phyloP scores from a whole-genome alignment of 2,113 vertebrate species.

The Entomyzon cyanotis region DNA sequence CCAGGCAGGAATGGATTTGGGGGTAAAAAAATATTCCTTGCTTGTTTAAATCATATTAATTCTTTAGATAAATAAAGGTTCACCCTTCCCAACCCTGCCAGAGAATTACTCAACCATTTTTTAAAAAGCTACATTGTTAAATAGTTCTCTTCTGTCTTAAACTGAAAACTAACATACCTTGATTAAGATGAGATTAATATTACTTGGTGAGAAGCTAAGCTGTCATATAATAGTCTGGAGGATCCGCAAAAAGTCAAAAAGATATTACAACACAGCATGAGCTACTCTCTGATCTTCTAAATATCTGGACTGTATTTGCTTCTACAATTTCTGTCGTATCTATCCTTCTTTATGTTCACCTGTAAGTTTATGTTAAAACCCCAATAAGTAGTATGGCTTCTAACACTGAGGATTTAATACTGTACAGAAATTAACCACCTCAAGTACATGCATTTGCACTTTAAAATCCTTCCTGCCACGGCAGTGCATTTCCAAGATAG shows the following conservation, averaged over 20 bases:
- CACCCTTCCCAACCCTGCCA: neutral
- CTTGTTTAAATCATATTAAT: constrained; percentile 43
- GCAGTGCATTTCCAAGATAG: neutral
- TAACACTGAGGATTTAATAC: constrained; percentile 46
- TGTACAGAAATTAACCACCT: constrained; percentile 51
- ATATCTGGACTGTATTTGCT: constrained; percentile 63
- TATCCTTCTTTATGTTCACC: constrained; percentile 63
- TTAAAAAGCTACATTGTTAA: constrained; percentile 28
- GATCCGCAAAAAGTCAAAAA: constrained; percentile 36
- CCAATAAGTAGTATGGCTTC: constrained; percentile 35
- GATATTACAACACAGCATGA: constrained; percentile 62
- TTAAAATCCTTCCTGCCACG: constrained; percentile 29
- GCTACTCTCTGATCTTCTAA: constrained; percentile 69
- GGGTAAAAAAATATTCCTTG: neutral
- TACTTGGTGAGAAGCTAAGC: constrained; percentile 63
- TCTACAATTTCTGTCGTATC: constrained; percentile 64
- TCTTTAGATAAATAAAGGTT: constrained; percentile 29
- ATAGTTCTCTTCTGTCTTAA: constrained; percentile 55
- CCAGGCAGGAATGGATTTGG: neutral
- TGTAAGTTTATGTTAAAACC: constrained; percentile 60
- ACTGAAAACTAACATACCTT: constrained; percentile 55
- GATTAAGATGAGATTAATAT: constrained; percentile 46
- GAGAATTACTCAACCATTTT: constrained; percentile 9
- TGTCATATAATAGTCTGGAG: constrained; percentile 60
- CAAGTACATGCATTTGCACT: constrained; percentile 21